A percentile compares a stretch with the other conserved stretches of the same genome.
Conservation (phyloP, 2,113 vertebrate genomes). For the Agapornis roseicollis region DNA sequence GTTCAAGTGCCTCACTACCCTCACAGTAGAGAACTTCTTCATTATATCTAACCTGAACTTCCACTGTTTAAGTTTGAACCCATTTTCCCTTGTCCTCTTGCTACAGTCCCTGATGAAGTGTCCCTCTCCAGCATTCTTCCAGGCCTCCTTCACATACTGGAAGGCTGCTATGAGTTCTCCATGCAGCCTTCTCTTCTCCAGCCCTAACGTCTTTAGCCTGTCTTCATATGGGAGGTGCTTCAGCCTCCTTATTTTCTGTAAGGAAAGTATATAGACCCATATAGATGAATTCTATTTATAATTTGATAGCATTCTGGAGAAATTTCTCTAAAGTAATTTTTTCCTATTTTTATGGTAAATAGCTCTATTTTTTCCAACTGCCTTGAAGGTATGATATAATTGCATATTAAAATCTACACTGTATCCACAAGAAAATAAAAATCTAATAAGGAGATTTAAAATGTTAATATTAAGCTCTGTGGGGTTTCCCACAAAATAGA, state of each 20-base stretch:
- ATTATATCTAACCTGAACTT: no score
- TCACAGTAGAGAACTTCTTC: background rate
- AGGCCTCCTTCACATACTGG: background rate
- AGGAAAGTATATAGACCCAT: background rate
- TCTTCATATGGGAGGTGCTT: background rate
- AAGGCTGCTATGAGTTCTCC: background rate
- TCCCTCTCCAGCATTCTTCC: background rate
- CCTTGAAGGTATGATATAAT: background rate
- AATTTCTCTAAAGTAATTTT: background rate
- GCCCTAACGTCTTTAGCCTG: background rate
- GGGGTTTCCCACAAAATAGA: background rate
- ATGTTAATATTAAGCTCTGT: background rate
- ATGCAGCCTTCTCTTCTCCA: background rate
- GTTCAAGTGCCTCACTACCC: background rate
- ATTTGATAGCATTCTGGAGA: background rate
- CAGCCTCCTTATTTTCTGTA: background rate
- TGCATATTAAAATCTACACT: background rate
- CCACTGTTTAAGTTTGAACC: no score
- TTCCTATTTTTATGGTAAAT: background rate
- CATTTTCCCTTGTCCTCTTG: no score
- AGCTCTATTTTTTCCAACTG: background rate
- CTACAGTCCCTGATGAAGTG: no score
- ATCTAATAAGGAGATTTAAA: background rate
- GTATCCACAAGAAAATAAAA: background rate
- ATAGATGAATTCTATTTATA: background rate